These are phyloP conservation scores for Amphipoea lucens DNA, from an alignment of 2,888 invertebrate genomes.

Conservation along the genomic window DNA sequence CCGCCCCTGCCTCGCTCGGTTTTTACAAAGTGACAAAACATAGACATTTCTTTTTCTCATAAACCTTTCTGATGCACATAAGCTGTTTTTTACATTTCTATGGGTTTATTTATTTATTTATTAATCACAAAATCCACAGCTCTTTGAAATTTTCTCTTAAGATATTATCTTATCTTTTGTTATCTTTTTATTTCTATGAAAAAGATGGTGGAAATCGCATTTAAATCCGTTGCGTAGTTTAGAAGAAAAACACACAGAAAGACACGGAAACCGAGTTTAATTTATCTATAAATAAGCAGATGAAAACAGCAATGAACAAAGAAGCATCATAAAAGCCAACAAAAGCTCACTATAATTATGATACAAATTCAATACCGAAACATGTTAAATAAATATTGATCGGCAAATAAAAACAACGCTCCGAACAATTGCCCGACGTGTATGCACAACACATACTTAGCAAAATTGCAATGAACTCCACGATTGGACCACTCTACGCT, in stretches of 20 bases:
- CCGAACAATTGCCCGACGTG: constrained; percentile 24
- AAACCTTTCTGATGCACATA: not conserved
- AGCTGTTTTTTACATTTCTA: too few species aligned
- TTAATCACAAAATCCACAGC: too few species aligned
- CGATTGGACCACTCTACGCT: constrained; percentile 41
- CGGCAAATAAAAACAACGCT: constrained; percentile 20
- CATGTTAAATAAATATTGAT: constrained; percentile 27
- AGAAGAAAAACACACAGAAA: not conserved
- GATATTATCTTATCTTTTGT: too few species aligned
- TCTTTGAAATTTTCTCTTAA: too few species aligned
- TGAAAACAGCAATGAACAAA: not conserved
- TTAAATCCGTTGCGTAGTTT: too few species aligned
- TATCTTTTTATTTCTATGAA: not conserved
- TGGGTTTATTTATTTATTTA: too few species aligned
- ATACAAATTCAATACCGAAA: constrained; percentile 2
- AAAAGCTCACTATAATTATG: not conserved
- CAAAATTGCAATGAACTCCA: constrained; percentile 61
- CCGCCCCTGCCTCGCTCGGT: not conserved
- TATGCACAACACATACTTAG: constrained; percentile 35
- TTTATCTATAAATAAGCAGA: not conserved
- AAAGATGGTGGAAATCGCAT: not conserved
- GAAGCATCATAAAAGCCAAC: not conserved
- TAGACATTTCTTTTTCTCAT: too few species aligned
- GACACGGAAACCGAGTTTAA: too few species aligned
- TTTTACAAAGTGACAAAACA: too few species aligned